These are phyloP conservation scores for Alca torda DNA, from an alignment of 2,797 vertebrate genomes.

Conservation along the genomic window DNA sequence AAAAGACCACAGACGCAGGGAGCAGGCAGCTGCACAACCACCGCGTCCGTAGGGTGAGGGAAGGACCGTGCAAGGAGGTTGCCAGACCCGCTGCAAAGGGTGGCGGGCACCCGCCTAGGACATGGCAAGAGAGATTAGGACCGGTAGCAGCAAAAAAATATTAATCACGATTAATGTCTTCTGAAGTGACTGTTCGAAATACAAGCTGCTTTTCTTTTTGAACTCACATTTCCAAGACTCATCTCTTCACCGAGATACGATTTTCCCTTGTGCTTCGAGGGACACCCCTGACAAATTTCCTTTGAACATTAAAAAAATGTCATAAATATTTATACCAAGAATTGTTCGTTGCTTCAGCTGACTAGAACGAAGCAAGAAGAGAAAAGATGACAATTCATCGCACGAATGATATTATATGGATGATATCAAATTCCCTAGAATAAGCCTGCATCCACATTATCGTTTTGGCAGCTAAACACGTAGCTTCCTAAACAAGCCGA, in stretches of 20 bases:
- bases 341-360: constrained; percentile 15
- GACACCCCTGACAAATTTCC: neutral
- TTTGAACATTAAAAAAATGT: neutral
- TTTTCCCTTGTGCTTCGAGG: neutral
- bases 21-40: neutral
- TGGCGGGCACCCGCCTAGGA: neutral
- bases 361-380: neutral
- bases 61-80: neutral
- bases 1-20: neutral
- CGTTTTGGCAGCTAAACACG: neutral
- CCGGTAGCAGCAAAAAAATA: neutral
- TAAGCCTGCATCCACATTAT: neutral
- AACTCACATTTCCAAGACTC: neutral
- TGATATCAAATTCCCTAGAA: neutral
- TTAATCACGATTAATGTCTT: neutral
- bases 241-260: neutral
- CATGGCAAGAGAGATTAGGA: neutral
- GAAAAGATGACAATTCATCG: neutral
- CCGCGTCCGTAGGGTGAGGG: neutral
- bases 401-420: neutral
- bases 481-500: neutral
- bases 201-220: neutral
- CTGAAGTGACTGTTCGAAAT: neutral
- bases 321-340: neutral
- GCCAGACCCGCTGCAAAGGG: neutral